These are phyloP conservation scores for Pterostichus madidus DNA, from an alignment of 2,888 invertebrate genomes.

Conservation along the genomic window DNA sequence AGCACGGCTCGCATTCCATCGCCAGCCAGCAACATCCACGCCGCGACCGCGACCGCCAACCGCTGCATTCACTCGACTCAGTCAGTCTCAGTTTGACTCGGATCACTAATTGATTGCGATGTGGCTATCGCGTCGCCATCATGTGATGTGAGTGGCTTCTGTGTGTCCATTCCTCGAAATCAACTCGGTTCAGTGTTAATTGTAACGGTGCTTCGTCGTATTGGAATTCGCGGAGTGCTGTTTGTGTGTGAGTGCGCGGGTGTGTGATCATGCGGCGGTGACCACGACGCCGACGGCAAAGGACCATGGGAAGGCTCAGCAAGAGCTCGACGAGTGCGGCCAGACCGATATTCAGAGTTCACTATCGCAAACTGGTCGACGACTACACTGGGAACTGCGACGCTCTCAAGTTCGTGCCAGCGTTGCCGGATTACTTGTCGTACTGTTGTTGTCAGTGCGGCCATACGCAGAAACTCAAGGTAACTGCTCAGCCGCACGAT, in stretches of 20 bases:
- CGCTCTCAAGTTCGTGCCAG: conserved; percentile 77
- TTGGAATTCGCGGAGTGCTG: conserved; percentile 7
- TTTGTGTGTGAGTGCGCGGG: conserved; percentile 28
- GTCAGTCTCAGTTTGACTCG: too few relatives aligned
- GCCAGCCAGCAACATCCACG: conserved; percentile 2
- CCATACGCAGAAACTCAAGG: conserved; percentile 78
- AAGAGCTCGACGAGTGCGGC: conserved; percentile 75
- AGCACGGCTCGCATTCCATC: conserved; percentile 39
- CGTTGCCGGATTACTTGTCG: conserved; percentile 80
- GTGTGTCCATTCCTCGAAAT: neutral
- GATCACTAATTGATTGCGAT: neutral
- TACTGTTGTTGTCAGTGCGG: conserved; percentile 82
- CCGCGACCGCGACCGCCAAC: too few relatives aligned
- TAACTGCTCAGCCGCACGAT: conserved; percentile 52
- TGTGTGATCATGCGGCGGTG: conserved; percentile 49
- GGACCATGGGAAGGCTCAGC: conserved; percentile 79
- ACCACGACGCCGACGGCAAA: conserved; percentile 67
- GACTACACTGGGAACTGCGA: conserved; percentile 77
- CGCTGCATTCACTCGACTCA: neutral
- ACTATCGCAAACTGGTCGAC: conserved; percentile 81
- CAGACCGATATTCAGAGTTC: conserved; percentile 79
- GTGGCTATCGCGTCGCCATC: conserved; percentile 6
- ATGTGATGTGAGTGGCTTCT: neutral
- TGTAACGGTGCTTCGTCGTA: too few relatives aligned
- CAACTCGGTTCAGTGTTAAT: neutral